These are phyloP conservation scores for Chaetorhynchus papuensis DNA, from an alignment of 2,113 vertebrate species.

Conservation along the genomic window DNA sequence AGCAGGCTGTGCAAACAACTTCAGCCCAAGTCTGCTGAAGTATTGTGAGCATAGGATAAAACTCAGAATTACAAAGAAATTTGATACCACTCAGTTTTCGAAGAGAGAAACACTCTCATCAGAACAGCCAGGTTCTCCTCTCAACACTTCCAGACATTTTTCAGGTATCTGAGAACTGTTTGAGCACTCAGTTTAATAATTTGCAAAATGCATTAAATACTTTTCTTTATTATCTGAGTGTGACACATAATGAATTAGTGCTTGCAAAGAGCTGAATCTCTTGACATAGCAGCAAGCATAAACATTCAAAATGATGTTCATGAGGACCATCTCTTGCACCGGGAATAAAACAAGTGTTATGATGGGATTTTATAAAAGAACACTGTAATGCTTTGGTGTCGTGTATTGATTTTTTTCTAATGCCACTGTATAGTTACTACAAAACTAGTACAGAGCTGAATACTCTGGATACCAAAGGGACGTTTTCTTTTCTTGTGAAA, in stretches of 20 bases:
- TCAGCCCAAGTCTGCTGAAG: not conserved
- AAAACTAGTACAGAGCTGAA: not conserved
- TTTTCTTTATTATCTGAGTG: not conserved
- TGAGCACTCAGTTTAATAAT: not conserved
- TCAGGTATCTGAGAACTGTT: not conserved
- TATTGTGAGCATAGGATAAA: not conserved
- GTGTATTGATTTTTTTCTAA: not conserved
- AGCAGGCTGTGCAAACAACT: not conserved
- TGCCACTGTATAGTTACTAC: not conserved
- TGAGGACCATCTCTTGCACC: not conserved
- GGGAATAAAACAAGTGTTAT: not conserved
- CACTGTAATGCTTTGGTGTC: not conserved
- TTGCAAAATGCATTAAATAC: not conserved
- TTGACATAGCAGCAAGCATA: not conserved
- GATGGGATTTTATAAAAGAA: not conserved
- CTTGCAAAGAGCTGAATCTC: not conserved
- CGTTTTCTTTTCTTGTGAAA: not conserved
- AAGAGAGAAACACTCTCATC: not conserved
- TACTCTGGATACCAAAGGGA: not conserved
- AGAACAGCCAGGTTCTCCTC: not conserved
- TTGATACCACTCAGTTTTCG: not conserved
- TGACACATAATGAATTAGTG: not conserved
- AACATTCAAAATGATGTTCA: not conserved
- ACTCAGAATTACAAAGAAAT: not conserved
- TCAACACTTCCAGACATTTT: not conserved